These are phyloP conservation scores for Eupristina koningsbergeri DNA, from an alignment of 1,140 invertebrate genomes.

Conservation along the genomic window DNA sequence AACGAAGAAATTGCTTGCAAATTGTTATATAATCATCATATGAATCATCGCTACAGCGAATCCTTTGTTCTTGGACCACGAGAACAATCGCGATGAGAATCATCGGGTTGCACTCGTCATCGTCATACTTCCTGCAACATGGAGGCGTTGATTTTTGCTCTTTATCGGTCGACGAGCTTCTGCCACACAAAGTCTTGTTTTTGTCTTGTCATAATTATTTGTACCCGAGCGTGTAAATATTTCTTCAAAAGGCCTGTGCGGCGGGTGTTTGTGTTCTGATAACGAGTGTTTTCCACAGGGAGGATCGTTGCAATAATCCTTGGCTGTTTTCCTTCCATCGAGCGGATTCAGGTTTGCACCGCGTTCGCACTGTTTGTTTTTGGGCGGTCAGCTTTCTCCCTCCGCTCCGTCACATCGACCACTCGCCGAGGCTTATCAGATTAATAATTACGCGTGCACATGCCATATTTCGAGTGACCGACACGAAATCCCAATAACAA, in stretches of 20 bases:
- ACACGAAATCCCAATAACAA: neutral
- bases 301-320: neutral
- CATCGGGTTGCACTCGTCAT: neutral
- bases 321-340: neutral
- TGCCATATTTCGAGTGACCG: neutral
- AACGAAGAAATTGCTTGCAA: no score
- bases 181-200: neutral
- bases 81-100: neutral
- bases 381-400: no score
- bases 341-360: neutral
- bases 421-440: neutral
- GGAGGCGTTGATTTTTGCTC: neutral
- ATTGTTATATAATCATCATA: no score
- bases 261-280: neutral
- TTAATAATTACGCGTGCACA: neutral
- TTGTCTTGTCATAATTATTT: constrained; percentile 14
- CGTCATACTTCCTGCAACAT: neutral
- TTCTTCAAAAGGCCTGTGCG: neutral
- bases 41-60: neutral
- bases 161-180: constrained; percentile 10
- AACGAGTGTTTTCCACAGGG: neutral
- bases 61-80: neutral
- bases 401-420: neutral
- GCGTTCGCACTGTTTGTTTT: no score
- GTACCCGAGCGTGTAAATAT: neutral